Evolutionary conservation across 2,888 invertebrate species (phyloP).

Genomic region (Baronia brevicornis): DNA sequence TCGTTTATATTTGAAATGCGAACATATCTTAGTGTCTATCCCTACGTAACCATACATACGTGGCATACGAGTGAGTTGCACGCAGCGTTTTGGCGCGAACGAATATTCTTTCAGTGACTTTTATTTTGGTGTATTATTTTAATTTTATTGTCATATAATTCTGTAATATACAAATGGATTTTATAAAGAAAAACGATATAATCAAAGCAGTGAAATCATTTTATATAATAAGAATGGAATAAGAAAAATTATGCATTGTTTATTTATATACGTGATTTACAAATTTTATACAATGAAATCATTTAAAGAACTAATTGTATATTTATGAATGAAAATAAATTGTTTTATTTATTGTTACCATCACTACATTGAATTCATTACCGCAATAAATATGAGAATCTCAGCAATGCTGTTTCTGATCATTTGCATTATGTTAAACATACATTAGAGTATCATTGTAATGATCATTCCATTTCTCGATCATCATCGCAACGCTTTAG

Average conservation of each 20-base stretch:
- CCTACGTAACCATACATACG: slow-evolving; percentile 17
- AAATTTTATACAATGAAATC: slow-evolving; percentile 6
- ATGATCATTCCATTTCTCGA: slow-evolving; percentile 47
- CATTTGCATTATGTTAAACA: slow-evolving; percentile 9
- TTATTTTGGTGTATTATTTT: slow-evolving; percentile 31
- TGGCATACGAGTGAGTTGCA: slow-evolving; percentile 23
- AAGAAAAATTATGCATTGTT: slow-evolving; percentile 10
- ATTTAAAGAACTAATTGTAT: slow-evolving; percentile 4
- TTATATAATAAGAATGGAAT: slow-evolving; percentile 6
- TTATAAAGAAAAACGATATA: slow-evolving; percentile 17
- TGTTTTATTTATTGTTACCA: too few relatives aligned
- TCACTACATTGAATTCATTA: slow-evolving; percentile 15
- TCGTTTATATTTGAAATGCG: slow-evolving; percentile 7
- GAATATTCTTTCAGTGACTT: slow-evolving; percentile 32
- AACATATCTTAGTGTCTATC: slow-evolving; percentile 34
- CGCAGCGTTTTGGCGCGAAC: slow-evolving; percentile 31
- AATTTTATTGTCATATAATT: slow-evolving; percentile 34
- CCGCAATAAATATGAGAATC: slow-evolving; percentile 38
- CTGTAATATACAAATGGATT: slow-evolving; percentile 38
- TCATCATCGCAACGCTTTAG: slow-evolving; percentile 14
- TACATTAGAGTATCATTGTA: slow-evolving; percentile 30
- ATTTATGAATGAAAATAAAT: slow-evolving; percentile 10
- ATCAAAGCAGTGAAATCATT: neutral
- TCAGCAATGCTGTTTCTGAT: slow-evolving; percentile 23
- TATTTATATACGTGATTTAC: slow-evolving; percentile 9